Evolutionary conservation across 2,797 vertebrate genomes (phyloP).

Genomic region (Catostomus latipinnis): DNA sequence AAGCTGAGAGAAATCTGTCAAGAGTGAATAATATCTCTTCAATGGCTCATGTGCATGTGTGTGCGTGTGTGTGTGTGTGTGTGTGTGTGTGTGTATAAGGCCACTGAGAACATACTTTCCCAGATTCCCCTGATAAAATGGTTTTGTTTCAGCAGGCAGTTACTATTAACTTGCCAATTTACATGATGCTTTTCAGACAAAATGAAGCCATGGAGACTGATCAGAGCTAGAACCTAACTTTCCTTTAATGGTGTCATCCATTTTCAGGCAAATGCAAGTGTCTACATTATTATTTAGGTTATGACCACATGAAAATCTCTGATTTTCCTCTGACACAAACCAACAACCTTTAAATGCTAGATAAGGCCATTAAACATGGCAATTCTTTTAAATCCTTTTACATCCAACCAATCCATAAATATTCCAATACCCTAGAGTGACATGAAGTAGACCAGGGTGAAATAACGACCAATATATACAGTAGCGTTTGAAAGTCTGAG

Average conservation of each 20-base stretch:
- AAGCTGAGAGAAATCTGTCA: slow-evolving; percentile 48
- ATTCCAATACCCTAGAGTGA: neutral
- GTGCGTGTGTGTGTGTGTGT: neutral
- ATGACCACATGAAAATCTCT: neutral
- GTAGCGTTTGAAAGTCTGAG: too few relatives aligned
- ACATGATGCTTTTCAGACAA: neutral
- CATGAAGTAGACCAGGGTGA: too few relatives aligned
- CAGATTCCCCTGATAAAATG: slow-evolving; percentile 33
- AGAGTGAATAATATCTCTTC: slow-evolving; percentile 48
- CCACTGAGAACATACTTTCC: slow-evolving; percentile 24
- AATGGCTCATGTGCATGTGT: slow-evolving; percentile 11
- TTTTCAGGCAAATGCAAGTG: neutral
- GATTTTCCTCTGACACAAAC: neutral
- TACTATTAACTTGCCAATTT: neutral
- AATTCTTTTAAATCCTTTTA: neutral
- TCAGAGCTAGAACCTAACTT: slow-evolving; percentile 7
- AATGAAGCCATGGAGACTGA: neutral
- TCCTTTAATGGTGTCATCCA: neutral
- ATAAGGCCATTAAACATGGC: neutral
- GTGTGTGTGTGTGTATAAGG: neutral
- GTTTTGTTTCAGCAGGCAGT: neutral
- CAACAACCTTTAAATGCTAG: neutral
- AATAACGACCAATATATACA: too few relatives aligned
- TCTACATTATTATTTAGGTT: neutral
- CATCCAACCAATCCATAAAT: neutral